Percentiles rank a stretch among this genome's conserved stretches.
These are phyloP conservation scores for Rutilus rutilus DNA, from an alignment of 2,113 vertebrate genomes.

Conservation along the genomic window DNA sequence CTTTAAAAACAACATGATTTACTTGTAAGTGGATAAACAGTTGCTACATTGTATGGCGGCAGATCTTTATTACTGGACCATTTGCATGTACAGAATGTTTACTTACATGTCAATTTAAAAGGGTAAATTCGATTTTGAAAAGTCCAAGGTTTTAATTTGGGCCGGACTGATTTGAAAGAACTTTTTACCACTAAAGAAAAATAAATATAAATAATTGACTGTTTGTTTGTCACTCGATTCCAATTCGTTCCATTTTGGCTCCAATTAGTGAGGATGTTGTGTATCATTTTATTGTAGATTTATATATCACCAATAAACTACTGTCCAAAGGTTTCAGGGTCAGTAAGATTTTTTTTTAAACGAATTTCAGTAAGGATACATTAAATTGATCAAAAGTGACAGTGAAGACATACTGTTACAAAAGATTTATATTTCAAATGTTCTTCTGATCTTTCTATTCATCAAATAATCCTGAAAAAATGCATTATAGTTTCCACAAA, in stretches of 20 bases:
- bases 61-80: neutral
- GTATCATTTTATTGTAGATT: neutral
- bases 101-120: neutral
- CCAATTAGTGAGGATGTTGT: neutral
- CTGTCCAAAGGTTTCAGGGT: neutral
- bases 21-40: slow-evolving; percentile 5
- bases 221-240: neutral
- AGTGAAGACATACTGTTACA: neutral
- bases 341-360: no score
- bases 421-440: neutral
- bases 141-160: neutral
- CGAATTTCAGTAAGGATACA: neutral
- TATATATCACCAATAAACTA: neutral
- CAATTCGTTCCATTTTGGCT: neutral
- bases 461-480: neutral
- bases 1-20: neutral
- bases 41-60: neutral
- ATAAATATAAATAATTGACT: neutral
- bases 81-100: slow-evolving; percentile 3
- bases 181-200: neutral
- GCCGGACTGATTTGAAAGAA: neutral
- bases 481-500: neutral
- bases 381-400: neutral
- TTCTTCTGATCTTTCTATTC: neutral
- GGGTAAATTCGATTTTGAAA: neutral